A percentile compares a stretch with the other conserved stretches of the same genome.
phyloP scores from a whole-genome alignment of 1,140 invertebrate genomes.

The Temnothorax longispinosus region DNA sequence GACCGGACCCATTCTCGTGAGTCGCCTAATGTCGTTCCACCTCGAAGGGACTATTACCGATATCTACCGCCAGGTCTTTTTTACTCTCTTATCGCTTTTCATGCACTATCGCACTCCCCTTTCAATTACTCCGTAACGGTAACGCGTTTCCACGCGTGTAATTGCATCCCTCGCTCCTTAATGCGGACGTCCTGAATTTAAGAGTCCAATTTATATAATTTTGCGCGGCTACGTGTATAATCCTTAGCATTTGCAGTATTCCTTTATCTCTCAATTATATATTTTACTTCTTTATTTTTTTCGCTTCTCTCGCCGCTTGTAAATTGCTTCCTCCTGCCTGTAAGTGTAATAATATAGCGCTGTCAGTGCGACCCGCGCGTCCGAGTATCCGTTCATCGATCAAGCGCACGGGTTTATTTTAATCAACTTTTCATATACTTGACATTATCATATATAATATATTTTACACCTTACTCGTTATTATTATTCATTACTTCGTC shows the following conservation, averaged over 20 bases:
- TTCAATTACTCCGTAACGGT: slow-evolving; percentile 50
- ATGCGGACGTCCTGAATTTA: slow-evolving; percentile 33
- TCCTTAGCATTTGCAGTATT: neutral
- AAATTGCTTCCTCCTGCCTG: slow-evolving; percentile 28
- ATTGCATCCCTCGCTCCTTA: slow-evolving; percentile 28
- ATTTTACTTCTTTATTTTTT: neutral
- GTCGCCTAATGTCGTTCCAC: slow-evolving; percentile 68
- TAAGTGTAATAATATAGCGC: slow-evolving; percentile 4
- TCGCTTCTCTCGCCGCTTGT: neutral
- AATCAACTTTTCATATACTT: slow-evolving; percentile 5
- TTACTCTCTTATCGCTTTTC: slow-evolving; percentile 67
- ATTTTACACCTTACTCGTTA: neutral
- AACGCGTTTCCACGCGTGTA: slow-evolving; percentile 16
- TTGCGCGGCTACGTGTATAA: neutral
- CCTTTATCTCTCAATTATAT: neutral
- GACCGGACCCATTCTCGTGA: slow-evolving; percentile 82
- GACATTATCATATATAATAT: neutral
- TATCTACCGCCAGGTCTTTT: slow-evolving; percentile 80
- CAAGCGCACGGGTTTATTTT: neutral
- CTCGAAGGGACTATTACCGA: slow-evolving; percentile 77
- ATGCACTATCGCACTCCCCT: slow-evolving; percentile 62
- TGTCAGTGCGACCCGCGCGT: neutral
- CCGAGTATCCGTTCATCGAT: neutral
- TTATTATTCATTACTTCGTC: neutral
- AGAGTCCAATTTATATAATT: slow-evolving; percentile 42